Evolutionary conservation across 1,140 invertebrate genomes (phyloP).

Genomic region (Meloidogyne chitwoodi): DNA sequence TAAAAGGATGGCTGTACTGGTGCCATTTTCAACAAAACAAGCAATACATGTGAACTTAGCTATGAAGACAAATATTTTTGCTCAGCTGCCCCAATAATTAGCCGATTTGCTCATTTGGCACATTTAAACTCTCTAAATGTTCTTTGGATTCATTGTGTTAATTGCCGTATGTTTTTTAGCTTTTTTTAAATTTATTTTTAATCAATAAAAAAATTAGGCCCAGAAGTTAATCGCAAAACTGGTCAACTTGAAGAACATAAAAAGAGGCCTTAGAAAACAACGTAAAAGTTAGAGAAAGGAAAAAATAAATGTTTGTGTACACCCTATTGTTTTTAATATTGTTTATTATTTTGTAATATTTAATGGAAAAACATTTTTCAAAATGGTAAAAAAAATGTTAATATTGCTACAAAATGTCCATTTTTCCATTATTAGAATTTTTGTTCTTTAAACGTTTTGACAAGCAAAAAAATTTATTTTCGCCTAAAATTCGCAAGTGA

Average conservation of each 20-base stretch:
- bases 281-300: neutral
- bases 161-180: slow-evolving; percentile 29
- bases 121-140: slow-evolving; percentile 12
- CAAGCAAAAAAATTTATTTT: no score
- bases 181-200: neutral
- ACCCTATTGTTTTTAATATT: no score
- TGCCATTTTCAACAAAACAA: slow-evolving; percentile 29
- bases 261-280: neutral
- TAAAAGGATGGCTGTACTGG: slow-evolving; percentile 37
- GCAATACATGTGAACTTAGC: slow-evolving; percentile 26
- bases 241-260: neutral
- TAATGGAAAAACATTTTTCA: no score
- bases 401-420: no score
- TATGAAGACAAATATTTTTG: slow-evolving; percentile 37
- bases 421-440: no score
- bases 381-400: no score
- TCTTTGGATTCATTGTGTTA: slow-evolving; percentile 36
- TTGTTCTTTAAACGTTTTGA: no score
- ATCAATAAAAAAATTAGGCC: neutral
- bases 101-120: slow-evolving; percentile 7
- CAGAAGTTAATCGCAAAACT: slow-evolving; percentile 22
- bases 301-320: neutral
- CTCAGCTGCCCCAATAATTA: slow-evolving; percentile 20
- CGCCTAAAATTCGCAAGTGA: no score
- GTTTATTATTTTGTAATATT: no score